phyloP scores from a whole-genome alignment of 2,888 invertebrate species.

The Lepetodrilus schrolli region DNA sequence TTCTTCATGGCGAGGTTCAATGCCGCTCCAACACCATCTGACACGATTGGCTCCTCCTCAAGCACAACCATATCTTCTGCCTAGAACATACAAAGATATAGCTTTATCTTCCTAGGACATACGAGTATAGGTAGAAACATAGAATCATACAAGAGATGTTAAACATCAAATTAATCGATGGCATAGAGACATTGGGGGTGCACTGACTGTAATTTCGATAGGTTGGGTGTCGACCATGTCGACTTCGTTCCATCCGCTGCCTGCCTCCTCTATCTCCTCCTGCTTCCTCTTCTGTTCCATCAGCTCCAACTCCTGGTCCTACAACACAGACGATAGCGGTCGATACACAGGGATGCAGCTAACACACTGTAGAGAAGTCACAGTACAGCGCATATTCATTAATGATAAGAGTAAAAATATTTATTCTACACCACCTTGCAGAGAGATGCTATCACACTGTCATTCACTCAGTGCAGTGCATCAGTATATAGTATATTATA shows the following conservation, averaged over 20 bases:
- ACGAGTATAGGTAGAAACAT: too few relatives aligned
- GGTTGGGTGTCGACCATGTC: constrained; percentile 79
- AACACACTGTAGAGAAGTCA: too few relatives aligned
- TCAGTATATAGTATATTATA: too few relatives aligned
- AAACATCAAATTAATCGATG: not conserved
- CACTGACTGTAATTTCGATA: constrained; percentile 68
- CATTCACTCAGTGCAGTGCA: too few relatives aligned
- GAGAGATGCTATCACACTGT: too few relatives aligned
- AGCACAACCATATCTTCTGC: constrained; percentile 80
- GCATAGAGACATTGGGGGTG: not conserved
- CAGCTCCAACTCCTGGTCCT: constrained; percentile 79
- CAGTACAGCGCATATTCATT: too few relatives aligned
- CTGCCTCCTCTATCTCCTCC: constrained; percentile 79
- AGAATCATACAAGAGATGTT: not conserved
- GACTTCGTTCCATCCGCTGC: constrained; percentile 89
- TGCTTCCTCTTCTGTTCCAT: constrained; percentile 75
- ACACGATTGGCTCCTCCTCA: constrained; percentile 92
- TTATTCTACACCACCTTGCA: too few relatives aligned
- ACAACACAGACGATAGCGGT: too few relatives aligned
- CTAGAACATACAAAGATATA: too few relatives aligned
- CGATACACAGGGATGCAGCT: too few relatives aligned
- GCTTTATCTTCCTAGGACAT: too few relatives aligned
- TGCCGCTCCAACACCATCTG: constrained; percentile 93
- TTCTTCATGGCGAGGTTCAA: constrained; percentile 92
- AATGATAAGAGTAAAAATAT: too few relatives aligned